Evolutionary conservation across 2,888 invertebrate species (phyloP).

Genomic region (Eupithecia tripunctaria): DNA sequence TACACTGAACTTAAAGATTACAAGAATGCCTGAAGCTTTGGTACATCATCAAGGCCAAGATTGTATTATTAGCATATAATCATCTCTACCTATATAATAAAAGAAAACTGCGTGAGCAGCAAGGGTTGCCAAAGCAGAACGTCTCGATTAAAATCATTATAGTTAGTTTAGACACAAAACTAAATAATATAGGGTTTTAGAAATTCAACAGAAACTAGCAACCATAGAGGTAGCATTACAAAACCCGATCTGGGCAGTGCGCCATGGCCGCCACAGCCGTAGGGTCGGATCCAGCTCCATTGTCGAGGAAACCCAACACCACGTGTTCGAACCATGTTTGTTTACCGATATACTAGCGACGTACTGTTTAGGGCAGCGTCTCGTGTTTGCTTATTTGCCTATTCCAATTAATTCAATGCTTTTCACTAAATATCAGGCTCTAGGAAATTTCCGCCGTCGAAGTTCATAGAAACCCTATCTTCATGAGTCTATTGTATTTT

Average conservation of each 20-base stretch:
- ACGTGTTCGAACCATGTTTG: slow-evolving; percentile 37
- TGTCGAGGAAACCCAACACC: slow-evolving; percentile 39
- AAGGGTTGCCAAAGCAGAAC: not conserved
- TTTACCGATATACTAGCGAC: slow-evolving; percentile 17
- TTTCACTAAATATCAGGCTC: not conserved
- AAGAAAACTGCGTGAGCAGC: not conserved
- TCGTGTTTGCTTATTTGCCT: not conserved
- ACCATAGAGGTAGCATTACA: not conserved
- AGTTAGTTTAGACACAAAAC: not conserved
- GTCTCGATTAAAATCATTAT: not conserved
- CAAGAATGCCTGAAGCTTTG: not conserved
- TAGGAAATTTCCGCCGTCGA: not conserved
- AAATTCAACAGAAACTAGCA: not conserved
- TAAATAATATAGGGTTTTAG: not conserved
- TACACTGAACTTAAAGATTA: not conserved
- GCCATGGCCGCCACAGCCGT: slow-evolving; percentile 23
- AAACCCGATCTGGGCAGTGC: slow-evolving; percentile 6
- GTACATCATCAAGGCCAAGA: not conserved
- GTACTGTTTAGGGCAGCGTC: not conserved
- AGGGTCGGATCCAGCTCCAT: slow-evolving; percentile 30
- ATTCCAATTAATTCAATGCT: not conserved
- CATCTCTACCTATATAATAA: not conserved
- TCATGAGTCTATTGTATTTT: no score
- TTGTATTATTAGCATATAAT: not conserved
- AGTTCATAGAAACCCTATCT: not conserved